A percentile compares a stretch with the other conserved stretches of the same genome.
Conservation (phyloP, 2,888 invertebrate genomes). For the Drosophila parthenogenetica region DNA sequence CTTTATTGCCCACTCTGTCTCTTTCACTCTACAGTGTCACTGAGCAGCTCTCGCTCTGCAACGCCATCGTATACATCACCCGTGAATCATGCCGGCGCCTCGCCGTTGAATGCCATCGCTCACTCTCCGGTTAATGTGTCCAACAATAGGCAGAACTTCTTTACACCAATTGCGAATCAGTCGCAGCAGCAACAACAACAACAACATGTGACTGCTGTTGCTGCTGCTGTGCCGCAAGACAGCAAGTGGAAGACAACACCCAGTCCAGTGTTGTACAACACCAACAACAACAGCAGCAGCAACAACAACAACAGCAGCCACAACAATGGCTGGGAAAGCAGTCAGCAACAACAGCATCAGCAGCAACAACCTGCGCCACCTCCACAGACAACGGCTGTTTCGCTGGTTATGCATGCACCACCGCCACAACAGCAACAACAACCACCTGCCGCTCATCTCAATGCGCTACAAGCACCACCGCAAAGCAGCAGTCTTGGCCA, state of each 20-base stretch:
- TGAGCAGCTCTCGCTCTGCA: constrained; percentile 96
- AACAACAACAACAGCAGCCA: constrained; percentile 51
- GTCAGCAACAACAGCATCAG: constrained; percentile 40
- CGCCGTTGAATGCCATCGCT: constrained; percentile 87
- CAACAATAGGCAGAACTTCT: constrained; percentile 92
- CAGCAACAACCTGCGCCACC: constrained; percentile 74
- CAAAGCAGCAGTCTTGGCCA: constrained; percentile 85
- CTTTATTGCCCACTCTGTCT: constrained; percentile 8
- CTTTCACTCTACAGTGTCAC: constrained; percentile 88
- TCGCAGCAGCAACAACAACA: constrained; percentile 66
- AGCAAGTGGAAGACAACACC: constrained; percentile 84
- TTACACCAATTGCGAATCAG: constrained; percentile 91
- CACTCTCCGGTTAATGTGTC: constrained; percentile 89
- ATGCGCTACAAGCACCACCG: constrained; percentile 65
- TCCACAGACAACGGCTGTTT: constrained; percentile 82
- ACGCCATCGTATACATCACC: constrained; percentile 95
- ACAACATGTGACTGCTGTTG: constrained; percentile 36
- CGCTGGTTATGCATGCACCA: constrained; percentile 83
- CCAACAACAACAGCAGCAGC: constrained; percentile 54
- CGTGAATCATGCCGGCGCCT: constrained; percentile 89
- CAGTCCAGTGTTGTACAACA: constrained; percentile 84
- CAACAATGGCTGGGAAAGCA: constrained; percentile 63
- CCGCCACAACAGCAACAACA: constrained; percentile 70
- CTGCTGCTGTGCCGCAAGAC: constrained; percentile 61
- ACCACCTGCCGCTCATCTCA: constrained; percentile 76